Percentiles rank a stretch among this genome's conserved stretches.
These are phyloP conservation scores for Kradibia gibbosae DNA, from an alignment of 1,140 invertebrate species.

Conservation along the genomic window DNA sequence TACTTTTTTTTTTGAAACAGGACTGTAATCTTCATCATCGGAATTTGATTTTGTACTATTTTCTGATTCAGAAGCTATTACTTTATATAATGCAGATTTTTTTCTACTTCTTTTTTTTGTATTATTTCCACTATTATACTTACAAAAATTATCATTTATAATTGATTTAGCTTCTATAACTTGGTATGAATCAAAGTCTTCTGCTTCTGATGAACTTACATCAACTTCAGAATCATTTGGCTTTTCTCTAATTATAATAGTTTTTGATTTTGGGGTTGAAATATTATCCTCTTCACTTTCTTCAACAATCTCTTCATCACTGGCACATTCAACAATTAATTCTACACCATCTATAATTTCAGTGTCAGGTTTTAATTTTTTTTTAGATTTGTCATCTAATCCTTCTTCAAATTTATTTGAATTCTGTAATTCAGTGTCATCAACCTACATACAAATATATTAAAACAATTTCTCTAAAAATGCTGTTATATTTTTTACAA, in stretches of 20 bases:
- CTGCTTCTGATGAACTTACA: conserved; percentile 59
- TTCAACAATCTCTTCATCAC: conserved; percentile 64
- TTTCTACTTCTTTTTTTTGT: conserved; percentile 54
- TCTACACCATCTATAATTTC: conserved; percentile 67
- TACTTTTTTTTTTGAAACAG: conserved; percentile 59
- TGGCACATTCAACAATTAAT: conserved; percentile 68
- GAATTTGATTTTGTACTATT: conserved; percentile 61
- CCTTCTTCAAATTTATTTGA: not conserved
- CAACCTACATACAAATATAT: not conserved
- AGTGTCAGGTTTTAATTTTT: conserved; percentile 1
- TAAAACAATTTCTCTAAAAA: not conserved
- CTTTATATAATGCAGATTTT: conserved; percentile 57
- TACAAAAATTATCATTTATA: not conserved
- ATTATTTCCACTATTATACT: conserved; percentile 42
- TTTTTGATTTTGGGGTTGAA: conserved; percentile 61
- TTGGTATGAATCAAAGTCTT: conserved; percentile 52
- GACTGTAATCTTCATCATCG: conserved; percentile 66
- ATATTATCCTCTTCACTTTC: conserved; percentile 62
- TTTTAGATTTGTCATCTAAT: not conserved
- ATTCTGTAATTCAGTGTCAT: not conserved
- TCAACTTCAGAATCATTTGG: conserved; percentile 68
- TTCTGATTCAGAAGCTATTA: conserved; percentile 56
- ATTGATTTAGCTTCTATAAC: conserved; percentile 34
- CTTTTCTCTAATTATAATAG: conserved; percentile 65
- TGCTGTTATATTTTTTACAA: not conserved